Evolutionary conservation across 2,888 invertebrate species (phyloP).

Genomic region (Lottia scabra): DNA sequence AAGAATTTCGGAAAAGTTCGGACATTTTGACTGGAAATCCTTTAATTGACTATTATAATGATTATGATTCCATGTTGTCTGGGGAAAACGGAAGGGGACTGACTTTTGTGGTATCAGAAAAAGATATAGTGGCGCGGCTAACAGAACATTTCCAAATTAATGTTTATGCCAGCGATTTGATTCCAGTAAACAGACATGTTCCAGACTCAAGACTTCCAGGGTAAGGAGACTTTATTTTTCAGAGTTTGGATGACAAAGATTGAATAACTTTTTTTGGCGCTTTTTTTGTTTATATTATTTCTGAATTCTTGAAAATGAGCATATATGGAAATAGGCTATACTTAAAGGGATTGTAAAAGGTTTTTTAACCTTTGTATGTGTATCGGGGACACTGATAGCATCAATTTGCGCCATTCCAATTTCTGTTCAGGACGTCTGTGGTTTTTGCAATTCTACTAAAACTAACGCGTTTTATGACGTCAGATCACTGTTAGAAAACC

Average conservation of each 20-base stretch:
- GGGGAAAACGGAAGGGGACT: slow-evolving; percentile 32
- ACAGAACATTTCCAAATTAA: slow-evolving; percentile 41
- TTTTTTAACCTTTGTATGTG: too few species aligned
- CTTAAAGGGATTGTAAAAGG: too few species aligned
- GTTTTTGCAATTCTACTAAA: too few species aligned
- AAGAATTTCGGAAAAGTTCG: not conserved
- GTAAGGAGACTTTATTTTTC: slow-evolving; percentile 27
- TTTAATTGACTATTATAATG: slow-evolving; percentile 12
- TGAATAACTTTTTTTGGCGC: too few species aligned
- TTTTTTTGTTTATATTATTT: too few species aligned
- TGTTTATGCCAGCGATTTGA: slow-evolving; percentile 47
- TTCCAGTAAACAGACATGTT: slow-evolving; percentile 53
- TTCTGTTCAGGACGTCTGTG: too few species aligned
- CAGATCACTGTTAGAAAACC: too few species aligned
- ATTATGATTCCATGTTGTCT: slow-evolving; percentile 14
- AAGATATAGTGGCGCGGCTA: slow-evolving; percentile 16
- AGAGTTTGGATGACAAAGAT: not conserved
- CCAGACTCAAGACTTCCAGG: slow-evolving; percentile 54
- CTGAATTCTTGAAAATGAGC: too few species aligned
- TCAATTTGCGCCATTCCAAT: too few species aligned
- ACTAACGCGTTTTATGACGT: too few species aligned
- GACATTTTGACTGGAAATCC: not conserved
- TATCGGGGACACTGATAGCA: too few species aligned
- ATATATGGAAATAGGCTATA: too few species aligned
- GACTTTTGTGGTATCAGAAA: slow-evolving; percentile 20